phyloP scores from a whole-genome alignment of 2,797 vertebrate genomes.

The Eptatretus atami region DNA sequence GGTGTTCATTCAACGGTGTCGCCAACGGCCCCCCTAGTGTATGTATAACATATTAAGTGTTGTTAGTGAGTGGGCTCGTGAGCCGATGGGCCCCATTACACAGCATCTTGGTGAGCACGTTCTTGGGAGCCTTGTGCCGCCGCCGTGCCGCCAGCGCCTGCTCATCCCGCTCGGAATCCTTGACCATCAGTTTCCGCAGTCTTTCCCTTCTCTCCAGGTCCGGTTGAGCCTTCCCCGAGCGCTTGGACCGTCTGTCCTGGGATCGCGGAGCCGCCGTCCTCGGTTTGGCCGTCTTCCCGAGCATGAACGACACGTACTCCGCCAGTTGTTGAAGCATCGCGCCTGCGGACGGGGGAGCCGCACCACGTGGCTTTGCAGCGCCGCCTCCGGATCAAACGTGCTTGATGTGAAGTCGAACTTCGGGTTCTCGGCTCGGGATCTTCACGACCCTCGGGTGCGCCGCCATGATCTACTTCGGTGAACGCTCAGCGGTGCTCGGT shows the following conservation, averaged over 20 bases:
- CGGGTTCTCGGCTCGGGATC: constrained; percentile 13
- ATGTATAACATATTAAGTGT: background rate
- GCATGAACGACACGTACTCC: constrained; percentile 50
- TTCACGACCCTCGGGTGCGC: background rate
- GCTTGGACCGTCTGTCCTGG: constrained; percentile 14
- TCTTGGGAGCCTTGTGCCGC: constrained; percentile 22
- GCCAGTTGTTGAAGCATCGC: constrained; percentile 66
- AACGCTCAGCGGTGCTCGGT: no score
- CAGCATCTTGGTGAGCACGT: constrained; percentile 62
- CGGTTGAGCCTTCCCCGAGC: constrained; percentile 20
- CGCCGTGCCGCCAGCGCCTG: constrained; percentile 11
- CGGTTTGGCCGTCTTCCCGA: constrained; percentile 18
- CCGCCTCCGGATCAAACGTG: constrained; percentile 43
- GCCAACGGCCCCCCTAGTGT: no score
- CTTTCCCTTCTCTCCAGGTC: constrained; percentile 35
- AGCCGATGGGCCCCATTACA: constrained; percentile 16
- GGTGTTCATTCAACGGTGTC: no score
- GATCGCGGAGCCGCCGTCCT: constrained; percentile 13
- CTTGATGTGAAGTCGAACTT: constrained; percentile 39
- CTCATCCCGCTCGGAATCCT: constrained; percentile 14
- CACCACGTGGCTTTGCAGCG: constrained; percentile 28
- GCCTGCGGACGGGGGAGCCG: constrained; percentile 36
- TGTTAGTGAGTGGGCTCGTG: background rate
- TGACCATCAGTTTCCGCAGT: constrained; percentile 33
- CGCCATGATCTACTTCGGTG: no score